Percentiles rank a stretch among this genome's conserved stretches.
Conservation (phyloP, 23 tunicate species). For the Pegea sp. region DNA sequence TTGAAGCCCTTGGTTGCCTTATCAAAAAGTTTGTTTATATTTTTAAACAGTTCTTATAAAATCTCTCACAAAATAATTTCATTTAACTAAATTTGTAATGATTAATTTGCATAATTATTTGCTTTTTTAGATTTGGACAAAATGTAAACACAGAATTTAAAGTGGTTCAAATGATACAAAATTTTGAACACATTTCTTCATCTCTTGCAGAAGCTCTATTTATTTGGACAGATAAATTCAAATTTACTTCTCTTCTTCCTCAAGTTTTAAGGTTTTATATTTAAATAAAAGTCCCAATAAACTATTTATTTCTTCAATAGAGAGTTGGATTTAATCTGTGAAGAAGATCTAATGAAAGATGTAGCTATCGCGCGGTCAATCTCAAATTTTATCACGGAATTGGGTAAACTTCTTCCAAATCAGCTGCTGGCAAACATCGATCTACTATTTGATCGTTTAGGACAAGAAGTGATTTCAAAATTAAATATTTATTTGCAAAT, state of each 20-base stretch:
- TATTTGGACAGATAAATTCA: conserved; percentile 36
- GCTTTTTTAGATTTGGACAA: conserved; percentile 30
- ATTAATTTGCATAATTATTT: not conserved
- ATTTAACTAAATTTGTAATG: no score
- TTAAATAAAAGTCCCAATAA: not conserved
- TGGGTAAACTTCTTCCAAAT: conserved; percentile 19
- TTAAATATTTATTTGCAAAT: no score
- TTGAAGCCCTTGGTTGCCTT: conserved; percentile 63
- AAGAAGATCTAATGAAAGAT: conserved; percentile 51
- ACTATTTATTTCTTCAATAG: conserved; percentile 1
- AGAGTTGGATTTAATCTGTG: conserved; percentile 54
- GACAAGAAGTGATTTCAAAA: conserved; percentile 29
- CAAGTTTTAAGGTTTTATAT: not conserved
- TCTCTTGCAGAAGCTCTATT: conserved; percentile 63
- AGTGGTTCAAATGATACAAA: conserved; percentile 59
- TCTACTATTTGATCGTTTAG: conserved; percentile 25
- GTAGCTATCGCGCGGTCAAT: conserved; percentile 40
- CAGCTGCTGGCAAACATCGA: conserved; percentile 35
- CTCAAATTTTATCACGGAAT: conserved; percentile 30
- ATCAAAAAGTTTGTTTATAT: conserved; percentile 37
- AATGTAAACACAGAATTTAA: conserved; percentile 37
- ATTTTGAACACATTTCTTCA: conserved; percentile 38
- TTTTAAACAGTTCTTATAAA: not conserved
- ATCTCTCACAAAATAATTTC: no score
- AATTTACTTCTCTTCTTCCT: conserved; percentile 4